Percentiles rank a stretch among this genome's conserved stretches.
Conservation (phyloP, 2,888 invertebrate species). For the Pollenia angustigena region DNA sequence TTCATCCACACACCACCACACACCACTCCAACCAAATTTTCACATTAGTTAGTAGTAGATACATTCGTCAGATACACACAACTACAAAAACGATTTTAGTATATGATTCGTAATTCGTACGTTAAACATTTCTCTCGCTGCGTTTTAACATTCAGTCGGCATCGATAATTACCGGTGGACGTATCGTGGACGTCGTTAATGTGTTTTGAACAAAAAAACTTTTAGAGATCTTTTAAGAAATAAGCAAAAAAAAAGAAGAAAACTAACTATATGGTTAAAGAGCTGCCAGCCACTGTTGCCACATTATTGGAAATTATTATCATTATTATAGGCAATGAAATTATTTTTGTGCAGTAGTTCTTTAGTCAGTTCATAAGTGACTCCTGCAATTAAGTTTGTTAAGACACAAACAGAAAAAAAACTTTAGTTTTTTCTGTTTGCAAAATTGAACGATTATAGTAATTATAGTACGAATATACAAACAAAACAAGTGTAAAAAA, state of each 20-base stretch:
- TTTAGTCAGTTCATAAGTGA: conserved; percentile 58
- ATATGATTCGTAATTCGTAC: conserved; percentile 65
- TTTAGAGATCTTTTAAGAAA: conserved; percentile 48
- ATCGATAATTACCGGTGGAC: conserved; percentile 84
- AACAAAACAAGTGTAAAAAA: conserved; percentile 63
- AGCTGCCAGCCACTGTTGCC: conserved; percentile 73
- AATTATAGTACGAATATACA: conserved; percentile 66
- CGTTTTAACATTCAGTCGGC: conserved; percentile 83
- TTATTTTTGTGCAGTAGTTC: conserved; percentile 71
- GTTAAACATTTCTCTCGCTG: conserved; percentile 80
- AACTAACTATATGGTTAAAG: conserved; percentile 62
- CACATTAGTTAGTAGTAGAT: not conserved
- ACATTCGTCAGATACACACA: conserved; percentile 53
- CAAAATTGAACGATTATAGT: conserved; percentile 64
- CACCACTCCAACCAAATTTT: conserved; percentile 36
- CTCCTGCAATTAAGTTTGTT: conserved; percentile 71
- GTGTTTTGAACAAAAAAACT: conserved; percentile 60
- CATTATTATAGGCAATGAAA: conserved; percentile 66
- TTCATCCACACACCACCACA: conserved; percentile 66
- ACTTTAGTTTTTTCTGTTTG: conserved; percentile 35
- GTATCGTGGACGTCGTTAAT: conserved; percentile 78
- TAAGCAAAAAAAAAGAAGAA: conserved; percentile 49
- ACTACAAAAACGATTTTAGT: conserved; percentile 58
- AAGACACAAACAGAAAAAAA: conserved; percentile 36
- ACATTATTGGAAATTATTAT: conserved; percentile 72